phyloP scores from a whole-genome alignment of 1,140 invertebrate genomes.

The Leguminivora glycinivorella region DNA sequence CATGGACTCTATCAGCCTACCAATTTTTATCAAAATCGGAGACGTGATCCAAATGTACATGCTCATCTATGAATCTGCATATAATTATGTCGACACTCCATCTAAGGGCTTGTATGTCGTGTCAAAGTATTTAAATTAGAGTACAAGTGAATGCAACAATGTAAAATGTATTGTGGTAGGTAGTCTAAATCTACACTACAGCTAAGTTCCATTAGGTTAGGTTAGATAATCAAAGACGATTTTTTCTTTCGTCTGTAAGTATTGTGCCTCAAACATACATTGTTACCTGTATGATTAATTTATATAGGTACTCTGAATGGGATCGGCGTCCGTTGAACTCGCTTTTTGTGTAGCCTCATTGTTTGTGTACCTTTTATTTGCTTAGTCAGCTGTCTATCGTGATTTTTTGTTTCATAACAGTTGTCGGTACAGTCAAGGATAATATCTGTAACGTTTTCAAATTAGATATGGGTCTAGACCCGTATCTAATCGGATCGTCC shows the following conservation, averaged over 20 bases:
- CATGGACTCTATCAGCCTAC: no score
- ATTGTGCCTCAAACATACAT: not conserved
- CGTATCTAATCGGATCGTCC: no score
- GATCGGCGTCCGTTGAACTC: not conserved
- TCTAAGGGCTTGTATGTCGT: constrained; percentile 3
- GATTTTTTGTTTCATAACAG: not conserved
- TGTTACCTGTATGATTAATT: constrained; percentile 18
- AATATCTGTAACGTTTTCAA: not conserved
- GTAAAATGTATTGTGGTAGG: not conserved
- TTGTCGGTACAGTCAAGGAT: not conserved
- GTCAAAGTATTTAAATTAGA: constrained; percentile 13
- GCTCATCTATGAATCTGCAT: not conserved
- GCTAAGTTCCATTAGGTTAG: not conserved
- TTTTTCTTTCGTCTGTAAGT: not conserved
- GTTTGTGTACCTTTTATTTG: constrained; percentile 25
- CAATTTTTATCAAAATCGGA: no score
- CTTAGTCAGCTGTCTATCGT: constrained; percentile 6
- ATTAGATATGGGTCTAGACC: no score
- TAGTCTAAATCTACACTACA: not conserved
- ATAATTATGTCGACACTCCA: not conserved
- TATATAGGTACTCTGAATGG: not conserved
- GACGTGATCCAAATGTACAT: no score
- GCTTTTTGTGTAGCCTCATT: constrained; percentile 21
- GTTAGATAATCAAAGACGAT: not conserved
- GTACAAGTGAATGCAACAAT: not conserved